Evolutionary conservation across 2,797 vertebrate genomes (phyloP).

Genomic region (Melanotaenia nigrans): DNA sequence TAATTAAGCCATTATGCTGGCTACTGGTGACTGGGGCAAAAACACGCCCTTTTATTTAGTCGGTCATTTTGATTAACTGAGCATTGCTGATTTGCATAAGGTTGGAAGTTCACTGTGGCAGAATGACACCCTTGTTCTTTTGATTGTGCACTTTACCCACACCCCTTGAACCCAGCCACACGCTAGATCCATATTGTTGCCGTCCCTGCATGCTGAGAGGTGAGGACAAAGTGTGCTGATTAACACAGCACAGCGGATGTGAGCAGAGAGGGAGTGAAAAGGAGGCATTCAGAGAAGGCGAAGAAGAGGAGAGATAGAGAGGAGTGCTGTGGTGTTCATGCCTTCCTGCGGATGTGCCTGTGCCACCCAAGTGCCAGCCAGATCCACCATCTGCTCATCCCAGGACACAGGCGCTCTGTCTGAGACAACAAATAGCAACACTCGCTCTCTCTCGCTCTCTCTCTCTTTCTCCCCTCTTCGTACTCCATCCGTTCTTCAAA

Average conservation of each 20-base stretch:
- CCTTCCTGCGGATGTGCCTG: slow-evolving; percentile 76
- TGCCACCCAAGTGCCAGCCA: slow-evolving; percentile 74
- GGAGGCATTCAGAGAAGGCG: slow-evolving; percentile 45
- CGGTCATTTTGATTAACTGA: slow-evolving; percentile 41
- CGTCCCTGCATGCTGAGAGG: slow-evolving; percentile 50
- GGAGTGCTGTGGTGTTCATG: slow-evolving; percentile 54
- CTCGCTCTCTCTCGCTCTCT: slow-evolving; percentile 23
- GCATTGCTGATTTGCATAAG: slow-evolving; percentile 21
- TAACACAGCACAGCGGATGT: slow-evolving; percentile 42
- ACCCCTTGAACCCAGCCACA: slow-evolving; percentile 29
- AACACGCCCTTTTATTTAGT: slow-evolving; percentile 17
- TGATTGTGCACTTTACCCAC: slow-evolving; percentile 52
- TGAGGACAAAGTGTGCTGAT: slow-evolving; percentile 72
- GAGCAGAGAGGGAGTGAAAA: slow-evolving; percentile 44
- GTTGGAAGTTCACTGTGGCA: slow-evolving; percentile 40
- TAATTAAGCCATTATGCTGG: slow-evolving; percentile 48
- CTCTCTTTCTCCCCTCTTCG: slow-evolving; percentile 26
- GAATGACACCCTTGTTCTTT: slow-evolving; percentile 25
- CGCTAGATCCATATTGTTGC: slow-evolving; percentile 33
- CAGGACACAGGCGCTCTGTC: slow-evolving; percentile 75
- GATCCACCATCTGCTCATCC: slow-evolving; percentile 83
- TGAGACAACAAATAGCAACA: slow-evolving; percentile 57
- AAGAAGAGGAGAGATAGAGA: slow-evolving; percentile 16
- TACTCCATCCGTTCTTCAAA: slow-evolving; percentile 27
- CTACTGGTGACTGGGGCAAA: slow-evolving; percentile 32